phyloP scores from a whole-genome alignment of 2,797 vertebrate genomes.

The Australoheros facetus region DNA sequence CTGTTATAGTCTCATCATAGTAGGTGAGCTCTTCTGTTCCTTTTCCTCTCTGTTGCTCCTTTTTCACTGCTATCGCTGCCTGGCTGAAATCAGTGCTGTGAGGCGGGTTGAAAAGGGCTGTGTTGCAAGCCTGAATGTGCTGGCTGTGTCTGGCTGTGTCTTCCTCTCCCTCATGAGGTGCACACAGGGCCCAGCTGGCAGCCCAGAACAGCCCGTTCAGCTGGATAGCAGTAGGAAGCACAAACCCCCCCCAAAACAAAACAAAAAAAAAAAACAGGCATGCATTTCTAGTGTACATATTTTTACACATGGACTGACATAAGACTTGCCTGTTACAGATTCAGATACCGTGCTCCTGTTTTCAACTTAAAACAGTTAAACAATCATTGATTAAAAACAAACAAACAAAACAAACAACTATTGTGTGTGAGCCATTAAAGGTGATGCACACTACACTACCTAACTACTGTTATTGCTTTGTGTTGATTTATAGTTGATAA shows the following conservation, averaged over 20 bases:
- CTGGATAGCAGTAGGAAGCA: conserved; percentile 28
- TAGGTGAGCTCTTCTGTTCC: conserved; percentile 10
- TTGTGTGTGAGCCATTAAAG: background rate
- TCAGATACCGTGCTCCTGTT: background rate
- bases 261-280: background rate
- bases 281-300: conserved; percentile 9
- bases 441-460: background rate
- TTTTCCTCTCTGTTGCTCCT: conserved; percentile 1
- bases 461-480: background rate
- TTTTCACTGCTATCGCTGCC: conserved; percentile 27
- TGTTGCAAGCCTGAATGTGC: conserved; percentile 64
- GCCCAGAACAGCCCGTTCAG: conserved; percentile 64
- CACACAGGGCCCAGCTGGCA: conserved; percentile 71
- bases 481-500: conserved; percentile 1
- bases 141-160: conserved; percentile 59
- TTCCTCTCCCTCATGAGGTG: conserved; percentile 58
- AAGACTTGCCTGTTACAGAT: conserved; percentile 1
- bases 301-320: conserved; percentile 27
- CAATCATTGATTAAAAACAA: background rate
- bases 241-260: background rate
- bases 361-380: background rate
- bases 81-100: conserved; percentile 51
- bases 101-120: conserved; percentile 46
- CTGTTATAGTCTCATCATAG: conserved; percentile 17
- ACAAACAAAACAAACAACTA: background rate